Conservation (phyloP, 2,113 vertebrate species). For the Nasalis larvatus region DNA sequence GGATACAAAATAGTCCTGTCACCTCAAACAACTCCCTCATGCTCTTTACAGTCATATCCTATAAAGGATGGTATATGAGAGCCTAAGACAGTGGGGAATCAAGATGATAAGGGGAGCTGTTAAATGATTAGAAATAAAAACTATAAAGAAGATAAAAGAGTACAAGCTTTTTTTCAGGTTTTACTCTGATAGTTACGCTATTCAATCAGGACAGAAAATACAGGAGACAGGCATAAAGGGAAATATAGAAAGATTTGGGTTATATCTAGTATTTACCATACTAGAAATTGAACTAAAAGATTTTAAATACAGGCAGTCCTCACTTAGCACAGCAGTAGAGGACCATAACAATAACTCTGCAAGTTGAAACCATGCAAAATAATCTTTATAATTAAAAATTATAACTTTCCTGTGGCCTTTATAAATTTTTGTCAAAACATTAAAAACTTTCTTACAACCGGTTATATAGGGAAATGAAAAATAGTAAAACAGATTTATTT, state of each 20-base stretch:
- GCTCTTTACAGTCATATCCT: neutral
- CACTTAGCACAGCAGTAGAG: neutral
- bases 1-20: neutral
- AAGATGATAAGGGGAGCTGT: neutral
- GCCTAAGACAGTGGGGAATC: neutral
- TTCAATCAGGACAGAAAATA: neutral
- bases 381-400: neutral
- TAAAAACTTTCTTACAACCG: neutral
- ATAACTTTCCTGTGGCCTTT: neutral
- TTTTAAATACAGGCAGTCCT: neutral
- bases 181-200: neutral
- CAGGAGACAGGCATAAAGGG: neutral
- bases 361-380: neutral
- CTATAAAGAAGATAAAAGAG: neutral
- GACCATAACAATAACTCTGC: neutral
- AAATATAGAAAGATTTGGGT: neutral
- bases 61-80: neutral
- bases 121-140: neutral
- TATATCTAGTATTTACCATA: neutral
- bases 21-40: neutral
- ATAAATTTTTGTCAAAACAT: neutral
- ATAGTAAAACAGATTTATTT: neutral
- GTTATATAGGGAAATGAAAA: neutral
- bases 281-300: neutral
- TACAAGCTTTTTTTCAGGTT: neutral